Evolutionary conservation across 2,113 vertebrate genomes (phyloP).

Genomic region (Carettochelys insculpta): DNA sequence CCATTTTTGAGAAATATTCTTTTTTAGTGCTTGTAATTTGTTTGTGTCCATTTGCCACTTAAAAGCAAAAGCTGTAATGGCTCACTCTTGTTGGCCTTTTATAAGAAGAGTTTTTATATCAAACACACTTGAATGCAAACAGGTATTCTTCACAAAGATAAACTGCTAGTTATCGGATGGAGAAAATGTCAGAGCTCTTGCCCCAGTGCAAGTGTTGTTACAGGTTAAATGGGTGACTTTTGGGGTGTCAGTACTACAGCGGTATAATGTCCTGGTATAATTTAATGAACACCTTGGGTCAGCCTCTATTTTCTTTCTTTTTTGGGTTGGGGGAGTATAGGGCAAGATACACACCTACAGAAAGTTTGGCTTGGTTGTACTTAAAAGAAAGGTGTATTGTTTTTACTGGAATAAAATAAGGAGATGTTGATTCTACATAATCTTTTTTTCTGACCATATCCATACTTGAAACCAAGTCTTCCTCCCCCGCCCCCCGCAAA

Average conservation of each 20-base stretch:
- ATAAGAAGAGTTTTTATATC: background rate
- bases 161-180: background rate
- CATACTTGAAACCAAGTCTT: background rate
- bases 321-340: too few relatives aligned
- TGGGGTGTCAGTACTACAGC: background rate
- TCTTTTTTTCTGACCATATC: background rate
- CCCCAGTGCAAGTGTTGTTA: background rate
- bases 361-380: background rate
- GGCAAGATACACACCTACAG: background rate
- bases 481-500: too few relatives aligned
- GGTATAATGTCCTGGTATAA: background rate
- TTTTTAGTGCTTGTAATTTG: background rate
- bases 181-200: background rate
- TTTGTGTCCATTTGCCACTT: background rate
- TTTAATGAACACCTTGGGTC: too few relatives aligned
- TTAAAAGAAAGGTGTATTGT: background rate
- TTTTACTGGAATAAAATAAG: background rate
- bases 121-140: background rate
- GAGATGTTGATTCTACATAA: background rate
- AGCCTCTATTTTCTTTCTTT: background rate
- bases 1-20: fast-evolving
- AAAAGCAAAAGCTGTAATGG: background rate
- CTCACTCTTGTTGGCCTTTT: background rate
- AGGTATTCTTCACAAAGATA: background rate
- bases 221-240: fast-evolving